Evolutionary conservation across 2,888 invertebrate species (phyloP).

Genomic region (Eudasyphora cyanicolor): DNA sequence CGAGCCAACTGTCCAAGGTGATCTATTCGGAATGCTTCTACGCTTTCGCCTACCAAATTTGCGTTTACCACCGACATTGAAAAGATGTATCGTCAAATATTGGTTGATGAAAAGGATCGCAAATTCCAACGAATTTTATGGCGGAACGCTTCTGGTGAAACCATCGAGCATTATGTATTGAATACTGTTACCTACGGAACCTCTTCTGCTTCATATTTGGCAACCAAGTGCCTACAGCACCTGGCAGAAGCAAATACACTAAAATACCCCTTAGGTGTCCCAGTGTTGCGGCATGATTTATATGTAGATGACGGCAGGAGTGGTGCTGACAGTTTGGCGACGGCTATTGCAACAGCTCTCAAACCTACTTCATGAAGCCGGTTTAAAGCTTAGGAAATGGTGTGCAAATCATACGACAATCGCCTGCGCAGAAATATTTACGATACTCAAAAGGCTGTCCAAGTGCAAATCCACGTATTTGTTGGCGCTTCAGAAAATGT

Average conservation of each 20-base stretch:
- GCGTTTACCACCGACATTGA: slow-evolving; percentile 24
- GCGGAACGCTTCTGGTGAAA: slow-evolving; percentile 14
- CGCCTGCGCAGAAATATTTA: no score
- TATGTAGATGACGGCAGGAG: no score
- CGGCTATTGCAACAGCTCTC: no score
- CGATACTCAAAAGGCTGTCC: no score
- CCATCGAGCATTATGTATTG: not conserved
- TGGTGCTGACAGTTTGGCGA: no score
- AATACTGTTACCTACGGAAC: slow-evolving; percentile 28
- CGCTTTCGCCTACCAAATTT: slow-evolving; percentile 23
- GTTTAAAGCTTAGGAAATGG: no score
- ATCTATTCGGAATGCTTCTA: slow-evolving; percentile 19
- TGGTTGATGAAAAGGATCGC: slow-evolving; percentile 35
- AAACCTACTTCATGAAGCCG: no score
- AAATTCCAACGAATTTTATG: slow-evolving; percentile 46
- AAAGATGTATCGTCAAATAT: not conserved
- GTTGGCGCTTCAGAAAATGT: no score
- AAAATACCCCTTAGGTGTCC: no score
- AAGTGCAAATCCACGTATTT: no score
- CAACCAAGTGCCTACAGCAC: slow-evolving; percentile 15
- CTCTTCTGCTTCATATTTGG: slow-evolving; percentile 23
- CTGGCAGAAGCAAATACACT: not conserved
- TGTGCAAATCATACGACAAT: no score
- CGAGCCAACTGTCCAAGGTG: not conserved
- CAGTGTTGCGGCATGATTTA: no score